Percentiles rank a stretch among this genome's conserved stretches.
Evolutionary conservation across 2,888 invertebrate genomes (phyloP).

Genomic region (Diaprepes abbreviatus): DNA sequence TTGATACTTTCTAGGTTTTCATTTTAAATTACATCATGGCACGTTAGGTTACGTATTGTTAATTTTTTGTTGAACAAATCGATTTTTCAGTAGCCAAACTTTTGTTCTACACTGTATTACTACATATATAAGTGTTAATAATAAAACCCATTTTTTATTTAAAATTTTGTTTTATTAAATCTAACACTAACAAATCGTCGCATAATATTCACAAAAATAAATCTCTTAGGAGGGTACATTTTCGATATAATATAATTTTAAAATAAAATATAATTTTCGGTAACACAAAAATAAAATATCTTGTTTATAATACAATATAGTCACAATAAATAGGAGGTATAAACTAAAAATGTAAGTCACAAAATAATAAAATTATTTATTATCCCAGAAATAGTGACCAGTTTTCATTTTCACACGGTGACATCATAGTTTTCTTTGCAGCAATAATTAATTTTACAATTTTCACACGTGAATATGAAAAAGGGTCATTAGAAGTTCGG

Average conservation of each 20-base stretch:
- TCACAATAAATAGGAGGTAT: not conserved
- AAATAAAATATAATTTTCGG: not conserved
- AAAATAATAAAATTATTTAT: not conserved
- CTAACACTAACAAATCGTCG: not conserved
- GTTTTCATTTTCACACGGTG: not conserved
- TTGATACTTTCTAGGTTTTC: no score
- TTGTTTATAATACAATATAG: not conserved
- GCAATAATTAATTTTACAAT: no score
- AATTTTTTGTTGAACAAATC: no score
- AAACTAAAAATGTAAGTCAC: not conserved
- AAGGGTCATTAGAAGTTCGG: not conserved
- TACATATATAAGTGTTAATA: no score
- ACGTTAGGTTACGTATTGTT: no score
- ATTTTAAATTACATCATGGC: no score
- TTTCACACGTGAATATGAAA: not conserved
- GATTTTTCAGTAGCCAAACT: no score
- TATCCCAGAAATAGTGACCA: not conserved
- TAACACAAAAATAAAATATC: not conserved
- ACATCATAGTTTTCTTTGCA: no score
- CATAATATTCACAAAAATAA: not conserved
- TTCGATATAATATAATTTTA: not conserved
- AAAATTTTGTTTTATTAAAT: not conserved
- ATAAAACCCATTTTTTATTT: not conserved
- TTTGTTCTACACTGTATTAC: no score
- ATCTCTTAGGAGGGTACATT: slow-evolving; percentile 1